Base-by-base conservation (phyloP, 2,888 invertebrate genomes). In the Leptopterna dolabrata region DNA sequence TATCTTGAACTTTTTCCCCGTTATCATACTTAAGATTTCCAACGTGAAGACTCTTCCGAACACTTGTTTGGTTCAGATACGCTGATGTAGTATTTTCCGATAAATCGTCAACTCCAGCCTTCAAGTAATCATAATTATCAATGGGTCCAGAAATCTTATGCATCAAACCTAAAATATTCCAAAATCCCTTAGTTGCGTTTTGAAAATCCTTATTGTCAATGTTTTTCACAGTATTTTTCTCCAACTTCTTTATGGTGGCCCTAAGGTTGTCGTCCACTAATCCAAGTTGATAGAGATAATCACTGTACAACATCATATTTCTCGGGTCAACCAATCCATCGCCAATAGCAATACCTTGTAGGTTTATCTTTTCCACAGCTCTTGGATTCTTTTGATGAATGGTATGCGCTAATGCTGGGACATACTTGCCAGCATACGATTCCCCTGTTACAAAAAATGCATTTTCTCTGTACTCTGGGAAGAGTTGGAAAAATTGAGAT, bases 371-470 rank as follows among this genome's bases (percentile, higher is more conserved):
- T 13, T 90, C 87, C 14, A 90, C 91, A 14, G 93, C 92, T n/a
- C 90, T 91, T 13, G 93, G 92, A 90, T 93, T 94, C 87, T 92
- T 91, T 0, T 90, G 89, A 90, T 94, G 94, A 89, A 94, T 94
- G 87, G 92, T 92, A 91, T 93, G 92, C 1, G 92, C 93, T 82
- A 94, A 90, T 1, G 93, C 91, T 63, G 94, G 93, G 86, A 93
- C 91, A 89, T 93, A 93, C 90, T 93, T 93, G 55, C 94, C 94
- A 70, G 94, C 94, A 90, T 97, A 97, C 0, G 97, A 97, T 92
- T 98, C 98, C 0, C 98, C 98, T 0, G 96, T 95, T 0, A 97
- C 92, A 89, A 93, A 95, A 90, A 95, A 94, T 0, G 93, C 92
- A 91, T 93, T 94, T 1, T 90, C 88, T 89, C 92, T 92, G 47